Conservation (phyloP, 2,797 vertebrate genomes). For the Scolopax rusticola region DNA sequence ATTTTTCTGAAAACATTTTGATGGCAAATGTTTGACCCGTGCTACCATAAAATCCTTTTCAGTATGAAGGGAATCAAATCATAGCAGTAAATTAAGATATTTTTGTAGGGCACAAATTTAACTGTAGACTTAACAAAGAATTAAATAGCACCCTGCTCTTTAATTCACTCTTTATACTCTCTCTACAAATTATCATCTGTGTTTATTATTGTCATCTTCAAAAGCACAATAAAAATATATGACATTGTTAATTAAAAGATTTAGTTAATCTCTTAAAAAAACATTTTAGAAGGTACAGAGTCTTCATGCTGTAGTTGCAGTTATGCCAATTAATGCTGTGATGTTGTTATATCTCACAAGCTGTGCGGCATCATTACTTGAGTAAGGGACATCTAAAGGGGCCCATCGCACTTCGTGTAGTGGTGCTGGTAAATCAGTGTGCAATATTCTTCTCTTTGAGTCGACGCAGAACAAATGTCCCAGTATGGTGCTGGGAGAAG, state of each 20-base stretch:
- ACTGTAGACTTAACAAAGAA: conserved; percentile 52
- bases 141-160: conserved; percentile 26
- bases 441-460: conserved; percentile 3
- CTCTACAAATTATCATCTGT: conserved; percentile 2
- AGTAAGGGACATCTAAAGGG: conserved; percentile 34
- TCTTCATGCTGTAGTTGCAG: background rate
- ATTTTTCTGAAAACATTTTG: conserved; percentile 1
- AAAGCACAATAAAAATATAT: background rate
- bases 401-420: background rate
- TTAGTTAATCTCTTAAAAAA: background rate
- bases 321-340: conserved; percentile 41
- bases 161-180: conserved; percentile 4
- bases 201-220: conserved; percentile 25
- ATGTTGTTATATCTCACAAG: conserved; percentile 12
- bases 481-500: conserved; percentile 42
- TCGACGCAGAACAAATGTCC: conserved; percentile 17
- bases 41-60: background rate
- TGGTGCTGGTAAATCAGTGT: conserved; percentile 32
- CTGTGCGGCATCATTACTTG: background rate
- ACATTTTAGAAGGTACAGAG: background rate
- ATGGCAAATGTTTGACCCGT: background rate
- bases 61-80: background rate
- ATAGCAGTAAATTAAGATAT: background rate
- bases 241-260: background rate
- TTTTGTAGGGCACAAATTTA: conserved; percentile 37